A percentile compares a stretch with the other conserved stretches of the same genome.
These are phyloP conservation scores for Stomatorhinus walkeri DNA, from an alignment of 2,797 vertebrate genomes.

Conservation along the genomic window DNA sequence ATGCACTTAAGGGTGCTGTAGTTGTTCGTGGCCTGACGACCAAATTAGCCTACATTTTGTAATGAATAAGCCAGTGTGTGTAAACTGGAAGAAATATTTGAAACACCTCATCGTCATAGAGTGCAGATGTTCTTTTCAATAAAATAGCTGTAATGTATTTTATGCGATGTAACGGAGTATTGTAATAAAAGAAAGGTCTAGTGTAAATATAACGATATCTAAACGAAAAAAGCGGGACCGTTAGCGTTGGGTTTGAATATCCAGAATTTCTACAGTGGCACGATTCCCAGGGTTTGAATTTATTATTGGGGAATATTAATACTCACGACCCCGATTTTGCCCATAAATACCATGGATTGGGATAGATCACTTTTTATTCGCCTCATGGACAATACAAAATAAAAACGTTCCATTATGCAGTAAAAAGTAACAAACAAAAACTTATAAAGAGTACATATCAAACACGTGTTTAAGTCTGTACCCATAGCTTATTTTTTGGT, in stretches of 20 bases:
- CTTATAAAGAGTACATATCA: not conserved
- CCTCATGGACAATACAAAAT: not conserved
- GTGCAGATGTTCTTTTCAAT: not conserved
- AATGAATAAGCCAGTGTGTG: not conserved
- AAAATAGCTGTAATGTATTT: not conserved
- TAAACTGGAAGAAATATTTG: not conserved
- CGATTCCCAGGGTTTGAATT: not conserved
- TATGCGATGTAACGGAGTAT: not conserved
- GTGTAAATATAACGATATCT: not conserved
- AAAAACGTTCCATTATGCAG: not conserved
- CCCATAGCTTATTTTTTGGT: not conserved
- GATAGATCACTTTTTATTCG: not conserved
- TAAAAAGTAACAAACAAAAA: not conserved
- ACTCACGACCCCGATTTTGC: not conserved
- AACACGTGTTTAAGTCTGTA: not conserved
- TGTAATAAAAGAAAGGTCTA: not conserved
- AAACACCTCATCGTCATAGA: not conserved
- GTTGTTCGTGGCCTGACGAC: not conserved
- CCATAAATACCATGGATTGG: not conserved
- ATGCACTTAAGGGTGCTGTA: not conserved
- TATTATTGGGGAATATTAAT: not conserved
- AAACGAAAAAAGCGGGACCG: not conserved
- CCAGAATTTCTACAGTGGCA: not conserved
- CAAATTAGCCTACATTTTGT: not conserved
- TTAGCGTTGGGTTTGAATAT: not conserved